Base-by-base conservation (phyloP, 35 echinoderm and acorn worm species). In the Ptychodera flava region DNA sequence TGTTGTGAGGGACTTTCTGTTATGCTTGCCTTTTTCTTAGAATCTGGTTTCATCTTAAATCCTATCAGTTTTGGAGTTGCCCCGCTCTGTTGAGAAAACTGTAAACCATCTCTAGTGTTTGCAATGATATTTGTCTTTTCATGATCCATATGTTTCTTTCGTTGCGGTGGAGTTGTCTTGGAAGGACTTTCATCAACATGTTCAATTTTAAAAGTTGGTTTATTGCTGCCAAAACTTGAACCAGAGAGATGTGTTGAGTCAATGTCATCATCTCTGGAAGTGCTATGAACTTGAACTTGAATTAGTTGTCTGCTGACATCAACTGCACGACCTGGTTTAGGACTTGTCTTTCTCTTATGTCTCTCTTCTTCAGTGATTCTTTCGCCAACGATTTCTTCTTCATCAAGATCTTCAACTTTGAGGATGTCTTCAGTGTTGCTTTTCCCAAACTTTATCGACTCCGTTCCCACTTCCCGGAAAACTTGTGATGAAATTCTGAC, bases 31-130 rank as follows among this genome's bases (percentile, higher is more conserved):
- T 28, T 79, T 79, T 28, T 1, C 6, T 79, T 31, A 79, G 28
- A 79, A 1, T n/a, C 87, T 76, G 35, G 37, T 89, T 36, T 89
- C 87, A 36, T 83, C 89, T 16, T 38, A 81, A 31, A 90, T 81
- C 36, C 31, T 89, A 1, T 80, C 87, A 34, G 77, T 87, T 34
- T 64, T 84, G 38, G 78, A 30, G 36, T 89, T 79, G 0, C 35
- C 33, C 22, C 37, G 37, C 12, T 83, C 83, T 0, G 88, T 64
- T 64, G 6, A 64, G 45, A 12, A 6, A 22, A 22, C 45, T 64
- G 45, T 22, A 64, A 22, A 12, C 45, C 45, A 12, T 64, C 22
- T 64, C 6, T 64, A 12, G 45, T 64, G 6, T 64, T 6, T 64
- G 45, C 6, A 64, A 64, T 22, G 22, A 12, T 64, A 64, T 64